Conservation (phyloP, 35 echinoderm and acorn worm genomes). For the Heliocidaris erythrogramma region DNA sequence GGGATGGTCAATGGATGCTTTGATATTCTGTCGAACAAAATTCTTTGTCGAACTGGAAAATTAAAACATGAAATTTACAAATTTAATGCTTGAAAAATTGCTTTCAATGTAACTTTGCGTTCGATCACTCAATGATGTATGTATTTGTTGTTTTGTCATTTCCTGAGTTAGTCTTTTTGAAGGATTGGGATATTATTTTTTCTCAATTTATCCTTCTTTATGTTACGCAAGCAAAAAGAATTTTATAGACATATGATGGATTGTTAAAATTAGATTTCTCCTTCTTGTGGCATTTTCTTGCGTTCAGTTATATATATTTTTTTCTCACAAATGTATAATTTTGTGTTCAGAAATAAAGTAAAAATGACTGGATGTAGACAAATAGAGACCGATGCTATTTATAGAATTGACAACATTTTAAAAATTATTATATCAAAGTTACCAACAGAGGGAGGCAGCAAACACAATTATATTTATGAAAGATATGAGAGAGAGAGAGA, state of each 20-base stretch:
- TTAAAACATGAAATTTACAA: not conserved
- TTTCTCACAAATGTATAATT: not conserved
- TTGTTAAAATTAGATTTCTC: too few species aligned
- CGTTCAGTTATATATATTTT: not conserved
- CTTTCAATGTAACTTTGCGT: not conserved
- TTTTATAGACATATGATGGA: too few species aligned
- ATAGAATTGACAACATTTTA: not conserved
- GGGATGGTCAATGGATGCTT: not conserved
- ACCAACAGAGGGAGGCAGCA: too few species aligned
- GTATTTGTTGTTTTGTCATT: not conserved
- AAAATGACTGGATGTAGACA: not conserved
- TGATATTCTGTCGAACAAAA: not conserved
- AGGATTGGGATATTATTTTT: not conserved
- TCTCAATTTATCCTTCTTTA: not conserved
- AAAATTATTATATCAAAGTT: too few species aligned
- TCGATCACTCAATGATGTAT: not conserved
- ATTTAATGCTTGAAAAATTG: not conserved
- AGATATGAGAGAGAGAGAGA: too few species aligned
- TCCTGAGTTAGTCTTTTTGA: not conserved
- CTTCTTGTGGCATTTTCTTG: too few species aligned
- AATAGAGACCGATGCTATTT: not conserved
- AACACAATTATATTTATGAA: too few species aligned
- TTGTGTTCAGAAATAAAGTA: not conserved
- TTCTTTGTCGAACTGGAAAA: not conserved
- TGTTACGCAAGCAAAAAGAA: too few species aligned